Base-by-base conservation (phyloP, 1,140 invertebrate genomes). In the Hyposmocoma kahamanoa region DNA sequence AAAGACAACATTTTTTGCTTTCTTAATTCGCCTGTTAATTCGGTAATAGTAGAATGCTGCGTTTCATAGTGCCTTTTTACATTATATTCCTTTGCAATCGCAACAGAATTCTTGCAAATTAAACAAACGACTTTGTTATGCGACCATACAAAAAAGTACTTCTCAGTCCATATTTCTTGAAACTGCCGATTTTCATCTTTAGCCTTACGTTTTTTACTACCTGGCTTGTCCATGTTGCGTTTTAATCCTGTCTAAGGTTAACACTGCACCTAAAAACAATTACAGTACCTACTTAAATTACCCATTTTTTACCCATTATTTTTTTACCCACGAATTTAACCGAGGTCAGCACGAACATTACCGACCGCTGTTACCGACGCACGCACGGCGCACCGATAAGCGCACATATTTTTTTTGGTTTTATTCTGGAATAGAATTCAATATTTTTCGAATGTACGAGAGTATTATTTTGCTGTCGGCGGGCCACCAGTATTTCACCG, bases 121-220 rank as follows among this genome's bases (percentile, higher is more conserved):
- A 34, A 34, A 34, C 30, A 34, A 34, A 34, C 30, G 5, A 34
- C 30, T 34, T 34, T 34, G 5, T 34, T 34, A 13, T 34, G 30
- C 30, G n/a, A 34, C 30, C 30, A 34, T 9, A 34, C 30, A 13
- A 34, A 34, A 34, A 34, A 34, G n/a, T 34, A 34, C 15, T 34
- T 34, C 6, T 34, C 30, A 34, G n/a, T 34, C 30, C 30, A 34
- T n/a, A 34, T 34, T 5, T 34, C 30, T 34, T 34, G 30, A 34
- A 34, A 34, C 30, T 34, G 30, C 30, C 30, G 30, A 34, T 34
- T 34, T 13, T 34, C 30, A 9, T 34, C 30, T 34, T 5, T 34
- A 34, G 15, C 30, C n/a, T 34, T 34, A 34, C 30, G 30, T 34
- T 34, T 34, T 34, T 34, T 34, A 34, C 30, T 34, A n/a, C 30